Evolutionary conservation across 2,888 invertebrate species (phyloP).

Genomic region (Habroteleia sp.): DNA sequence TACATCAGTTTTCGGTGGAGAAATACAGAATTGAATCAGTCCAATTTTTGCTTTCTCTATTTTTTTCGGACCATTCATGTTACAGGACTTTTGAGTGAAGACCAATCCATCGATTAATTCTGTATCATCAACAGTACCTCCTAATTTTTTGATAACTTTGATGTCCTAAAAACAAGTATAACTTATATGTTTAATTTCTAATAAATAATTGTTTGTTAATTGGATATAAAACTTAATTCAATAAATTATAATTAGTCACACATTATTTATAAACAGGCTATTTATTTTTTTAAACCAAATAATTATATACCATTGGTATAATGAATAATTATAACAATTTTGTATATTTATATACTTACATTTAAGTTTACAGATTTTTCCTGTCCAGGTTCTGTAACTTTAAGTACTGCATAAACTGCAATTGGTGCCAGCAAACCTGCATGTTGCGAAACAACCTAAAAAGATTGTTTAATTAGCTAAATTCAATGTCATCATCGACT

Average conservation of each 20-base stretch:
- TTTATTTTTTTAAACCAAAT: too few species aligned
- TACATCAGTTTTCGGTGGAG: constrained; percentile 99
- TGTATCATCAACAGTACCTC: constrained; percentile 98
- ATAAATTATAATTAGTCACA: too few species aligned
- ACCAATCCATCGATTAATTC: constrained; percentile 97
- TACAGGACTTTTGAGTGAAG: constrained; percentile 93
- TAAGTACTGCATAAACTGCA: constrained; percentile 97
- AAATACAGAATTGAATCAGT: constrained; percentile 99
- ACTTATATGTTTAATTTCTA: too few species aligned
- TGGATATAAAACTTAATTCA: too few species aligned
- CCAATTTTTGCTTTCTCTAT: constrained; percentile 99
- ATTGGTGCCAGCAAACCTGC: constrained; percentile 97
- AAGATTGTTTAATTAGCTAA: constrained; percentile 3
- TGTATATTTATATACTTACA: too few species aligned
- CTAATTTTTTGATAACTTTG: constrained; percentile 97
- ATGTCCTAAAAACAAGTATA: constrained; percentile 85
- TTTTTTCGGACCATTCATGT: constrained; percentile 94
- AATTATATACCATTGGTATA: too few species aligned
- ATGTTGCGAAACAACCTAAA: constrained; percentile 96
- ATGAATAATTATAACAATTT: too few species aligned
- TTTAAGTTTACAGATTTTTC: constrained; percentile 93
- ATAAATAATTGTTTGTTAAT: too few species aligned
- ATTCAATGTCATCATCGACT: too few species aligned
- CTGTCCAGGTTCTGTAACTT: constrained; percentile 88
- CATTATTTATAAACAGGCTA: too few species aligned